Percentiles rank a stretch among this genome's conserved stretches.
These are phyloP conservation scores for Neotoxoptera formosana DNA, from an alignment of 1,140 invertebrate genomes.

Conservation along the genomic window DNA sequence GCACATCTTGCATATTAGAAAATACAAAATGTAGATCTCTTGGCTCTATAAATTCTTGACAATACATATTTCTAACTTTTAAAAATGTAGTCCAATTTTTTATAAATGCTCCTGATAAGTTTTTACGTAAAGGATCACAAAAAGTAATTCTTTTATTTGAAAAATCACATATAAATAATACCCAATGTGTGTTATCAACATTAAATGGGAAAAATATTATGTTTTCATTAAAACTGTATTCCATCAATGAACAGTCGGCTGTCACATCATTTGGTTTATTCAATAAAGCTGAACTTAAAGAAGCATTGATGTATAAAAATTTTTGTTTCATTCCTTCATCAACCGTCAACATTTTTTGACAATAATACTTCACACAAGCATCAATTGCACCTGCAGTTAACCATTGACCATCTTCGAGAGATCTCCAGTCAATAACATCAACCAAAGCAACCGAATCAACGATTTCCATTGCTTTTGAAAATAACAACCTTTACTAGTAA, in stretches of 20 bases:
- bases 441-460: too few species aligned
- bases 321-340: too few species aligned
- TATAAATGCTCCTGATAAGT: neutral
- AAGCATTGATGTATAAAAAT: too few species aligned
- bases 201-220: neutral
- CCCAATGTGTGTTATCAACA: neutral
- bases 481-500: too few species aligned
- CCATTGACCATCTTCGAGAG: too few species aligned
- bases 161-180: neutral
- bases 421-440: too few species aligned
- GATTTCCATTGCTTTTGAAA: too few species aligned
- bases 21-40: neutral
- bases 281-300: too few species aligned
- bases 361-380: too few species aligned
- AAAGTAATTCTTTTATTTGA: neutral
- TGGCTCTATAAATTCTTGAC: neutral
- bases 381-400: too few species aligned
- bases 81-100: conserved; percentile 7
- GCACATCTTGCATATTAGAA: neutral
- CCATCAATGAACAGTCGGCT: neutral
- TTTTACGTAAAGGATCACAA: neutral
- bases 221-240: neutral
- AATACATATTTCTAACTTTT: neutral
- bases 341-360: too few species aligned
- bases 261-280: too few species aligned